A percentile compares a stretch with the other conserved stretches of the same genome.
phyloP scores from a whole-genome alignment of 2,113 vertebrate genomes.

The Cyphomyrus discorhynchus region DNA sequence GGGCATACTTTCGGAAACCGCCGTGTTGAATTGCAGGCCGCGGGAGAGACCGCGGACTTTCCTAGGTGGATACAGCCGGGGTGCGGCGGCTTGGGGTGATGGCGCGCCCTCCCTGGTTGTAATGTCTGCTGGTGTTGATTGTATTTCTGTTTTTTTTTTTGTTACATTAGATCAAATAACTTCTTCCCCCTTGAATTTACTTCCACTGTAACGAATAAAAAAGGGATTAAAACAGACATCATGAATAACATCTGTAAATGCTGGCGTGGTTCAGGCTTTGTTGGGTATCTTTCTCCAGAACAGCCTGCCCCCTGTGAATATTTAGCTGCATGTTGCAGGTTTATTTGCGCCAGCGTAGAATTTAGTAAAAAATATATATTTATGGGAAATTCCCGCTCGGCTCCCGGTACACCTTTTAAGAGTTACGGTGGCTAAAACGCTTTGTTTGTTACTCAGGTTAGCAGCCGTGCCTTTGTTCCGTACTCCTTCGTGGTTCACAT shows the following conservation, averaged over 20 bases:
- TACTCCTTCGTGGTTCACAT: neutral
- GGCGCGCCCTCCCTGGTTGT: neutral
- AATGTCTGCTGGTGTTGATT: neutral
- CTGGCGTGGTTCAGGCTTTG: neutral
- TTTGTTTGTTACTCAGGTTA: neutral
- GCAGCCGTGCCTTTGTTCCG: neutral
- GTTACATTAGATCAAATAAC: neutral
- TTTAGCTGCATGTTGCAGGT: neutral
- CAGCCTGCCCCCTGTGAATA: neutral
- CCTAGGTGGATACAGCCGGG: neutral
- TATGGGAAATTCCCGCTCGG: neutral
- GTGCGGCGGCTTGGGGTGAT: neutral
- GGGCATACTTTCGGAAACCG: neutral
- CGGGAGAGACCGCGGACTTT: conserved; percentile 1
- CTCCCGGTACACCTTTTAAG: neutral
- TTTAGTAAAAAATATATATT: neutral
- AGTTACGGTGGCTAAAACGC: neutral
- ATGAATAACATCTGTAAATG: neutral
- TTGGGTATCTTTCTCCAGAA: neutral
- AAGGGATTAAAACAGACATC: neutral
- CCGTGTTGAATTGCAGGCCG: neutral
- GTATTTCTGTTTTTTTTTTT: neutral
- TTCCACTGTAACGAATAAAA: neutral
- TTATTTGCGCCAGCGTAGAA: neutral
- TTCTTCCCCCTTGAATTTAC: neutral